These are phyloP conservation scores for Andrena camellia DNA, from an alignment of 2,888 invertebrate species.

Conservation along the genomic window DNA sequence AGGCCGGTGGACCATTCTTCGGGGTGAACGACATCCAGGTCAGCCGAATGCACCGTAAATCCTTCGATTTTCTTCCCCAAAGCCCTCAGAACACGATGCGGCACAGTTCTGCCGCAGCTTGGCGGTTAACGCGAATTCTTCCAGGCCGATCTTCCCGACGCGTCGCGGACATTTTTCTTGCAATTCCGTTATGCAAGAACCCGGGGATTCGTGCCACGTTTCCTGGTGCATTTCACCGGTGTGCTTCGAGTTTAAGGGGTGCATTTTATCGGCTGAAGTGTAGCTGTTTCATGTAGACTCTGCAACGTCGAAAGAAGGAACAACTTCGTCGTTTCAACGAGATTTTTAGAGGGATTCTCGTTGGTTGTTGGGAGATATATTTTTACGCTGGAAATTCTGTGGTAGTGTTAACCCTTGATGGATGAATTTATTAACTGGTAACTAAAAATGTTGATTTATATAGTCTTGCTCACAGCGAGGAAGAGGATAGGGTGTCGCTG, in stretches of 20 bases:
- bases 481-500: too few species aligned
- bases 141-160: conserved; percentile 11
- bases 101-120: conserved; percentile 39
- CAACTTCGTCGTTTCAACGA: not conserved
- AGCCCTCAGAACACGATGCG: conserved; percentile 27
- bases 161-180: conserved; percentile 50
- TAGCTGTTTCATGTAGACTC: conserved; percentile 31
- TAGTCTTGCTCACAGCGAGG: too few species aligned
- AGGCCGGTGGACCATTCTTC: not conserved
- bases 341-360: not conserved
- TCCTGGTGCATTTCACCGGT: conserved; percentile 33
- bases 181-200: conserved; percentile 43
- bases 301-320: not conserved
- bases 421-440: too few species aligned
- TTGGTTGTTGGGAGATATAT: not conserved
- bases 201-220: conserved; percentile 41
- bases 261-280: conserved; percentile 34
- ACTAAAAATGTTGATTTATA: too few species aligned
- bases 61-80: conserved; percentile 54
- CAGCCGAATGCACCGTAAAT: conserved; percentile 46
- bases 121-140: conserved; percentile 36
- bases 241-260: conserved; percentile 38
- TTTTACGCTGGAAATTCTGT: not conserved
- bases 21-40: conserved; percentile 49
- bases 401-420: not conserved